A percentile compares a stretch with the other conserved stretches of the same genome.
These are phyloP conservation scores for Leucophenga montana DNA, from an alignment of 2,888 invertebrate species.

Conservation along the genomic window DNA sequence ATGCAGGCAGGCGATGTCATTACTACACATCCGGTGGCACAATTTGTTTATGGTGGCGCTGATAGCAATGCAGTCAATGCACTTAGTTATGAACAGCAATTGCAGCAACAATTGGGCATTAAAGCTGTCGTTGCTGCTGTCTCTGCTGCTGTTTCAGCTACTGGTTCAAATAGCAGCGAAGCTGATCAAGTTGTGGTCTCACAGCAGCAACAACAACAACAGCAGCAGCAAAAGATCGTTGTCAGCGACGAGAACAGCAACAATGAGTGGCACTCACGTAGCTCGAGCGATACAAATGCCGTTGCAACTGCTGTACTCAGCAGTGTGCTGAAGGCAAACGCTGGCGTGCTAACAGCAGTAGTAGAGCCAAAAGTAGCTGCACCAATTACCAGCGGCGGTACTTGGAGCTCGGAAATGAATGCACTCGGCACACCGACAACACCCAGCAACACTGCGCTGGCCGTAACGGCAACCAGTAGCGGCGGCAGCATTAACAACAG, in stretches of 20 bases:
- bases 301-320: constrained; percentile 58
- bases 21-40: constrained; percentile 35
- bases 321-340: constrained; percentile 55
- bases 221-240: constrained; percentile 23
- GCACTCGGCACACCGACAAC: constrained; percentile 45
- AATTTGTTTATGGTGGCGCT: constrained; percentile 57
- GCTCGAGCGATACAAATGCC: constrained; percentile 47
- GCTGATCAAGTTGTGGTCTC: constrained; percentile 5
- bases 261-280: constrained; percentile 59
- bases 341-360: constrained; percentile 37
- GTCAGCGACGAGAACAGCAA: constrained; percentile 32
- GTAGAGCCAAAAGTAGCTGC: constrained; percentile 33
- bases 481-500: constrained; percentile 52
- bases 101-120: constrained; percentile 60
- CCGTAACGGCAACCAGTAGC: constrained; percentile 43
- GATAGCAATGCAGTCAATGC: constrained; percentile 40
- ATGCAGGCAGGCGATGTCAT: constrained; percentile 59
- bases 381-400: constrained; percentile 41
- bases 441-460: not conserved
- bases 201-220: constrained; percentile 21
- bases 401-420: constrained; percentile 70
- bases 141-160: constrained; percentile 12
- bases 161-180: constrained; percentile 26
- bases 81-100: constrained; percentile 60
- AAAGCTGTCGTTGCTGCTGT: constrained; percentile 37